These are phyloP conservation scores for Campaea margaritaria DNA, from an alignment of 2,888 invertebrate species.

Conservation along the genomic window DNA sequence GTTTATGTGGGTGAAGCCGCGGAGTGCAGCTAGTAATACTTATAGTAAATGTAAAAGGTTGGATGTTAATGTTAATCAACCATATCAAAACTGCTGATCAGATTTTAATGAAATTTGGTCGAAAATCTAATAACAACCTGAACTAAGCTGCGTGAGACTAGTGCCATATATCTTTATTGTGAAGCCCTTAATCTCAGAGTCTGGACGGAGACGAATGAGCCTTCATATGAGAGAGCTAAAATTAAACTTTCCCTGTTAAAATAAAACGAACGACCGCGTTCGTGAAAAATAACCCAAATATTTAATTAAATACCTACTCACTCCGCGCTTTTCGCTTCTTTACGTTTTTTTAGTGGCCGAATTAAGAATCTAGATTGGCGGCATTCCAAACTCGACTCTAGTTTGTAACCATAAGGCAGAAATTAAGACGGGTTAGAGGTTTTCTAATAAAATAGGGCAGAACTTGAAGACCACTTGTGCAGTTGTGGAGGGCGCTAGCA, in stretches of 20 bases:
- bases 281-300: conserved; percentile 21
- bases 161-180: conserved; percentile 5
- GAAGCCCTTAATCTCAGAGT: background rate
- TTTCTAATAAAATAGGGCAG: conserved; percentile 66
- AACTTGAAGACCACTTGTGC: conserved; percentile 48
- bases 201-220: conserved; percentile 13
- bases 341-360: conserved; percentile 36
- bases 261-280: conserved; percentile 18
- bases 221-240: conserved; percentile 6
- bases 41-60: too few relatives aligned
- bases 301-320: conserved; percentile 43
- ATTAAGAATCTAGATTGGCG: conserved; percentile 41
- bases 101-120: too few relatives aligned
- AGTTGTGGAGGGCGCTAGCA: conserved; percentile 45
- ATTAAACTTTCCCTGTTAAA: conserved; percentile 12
- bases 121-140: background rate
- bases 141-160: background rate
- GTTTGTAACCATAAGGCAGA: conserved; percentile 37
- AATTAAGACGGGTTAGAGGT: conserved; percentile 34
- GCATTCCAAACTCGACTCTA: conserved; percentile 41
- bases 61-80: too few relatives aligned
- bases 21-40: too few relatives aligned
- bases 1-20: too few relatives aligned
- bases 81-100: too few relatives aligned
- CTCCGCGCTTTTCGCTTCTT: conserved; percentile 30